Evolutionary conservation across 2,797 vertebrate species (phyloP), one percentile per base, ranked within the genome.

Genomic region (Phataginus tetradactyla): DNA sequence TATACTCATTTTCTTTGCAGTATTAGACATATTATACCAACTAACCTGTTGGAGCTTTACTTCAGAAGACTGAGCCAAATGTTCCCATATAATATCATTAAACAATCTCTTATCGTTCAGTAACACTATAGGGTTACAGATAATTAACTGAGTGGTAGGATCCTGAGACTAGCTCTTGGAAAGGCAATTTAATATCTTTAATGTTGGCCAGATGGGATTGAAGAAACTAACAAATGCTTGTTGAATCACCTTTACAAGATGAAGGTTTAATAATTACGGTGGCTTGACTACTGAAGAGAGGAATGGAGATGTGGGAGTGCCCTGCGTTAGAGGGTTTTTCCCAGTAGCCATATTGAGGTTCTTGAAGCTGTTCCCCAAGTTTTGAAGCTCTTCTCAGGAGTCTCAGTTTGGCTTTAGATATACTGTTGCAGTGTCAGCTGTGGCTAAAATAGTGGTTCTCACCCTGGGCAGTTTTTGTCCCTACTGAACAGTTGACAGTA

Each of bases 61-160:
- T 37, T 92, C 12, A 93, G 68, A 93, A 87, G 10, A 74, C 25
- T 92, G 21, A 93, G 27, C 34, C 71, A 20, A 37, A 81, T 66
- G 32, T 95, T 3, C 23, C 45, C 27, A 59, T 68, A 7, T 78
- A 34, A 92, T 88, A 32, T 59, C 92, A 71, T 94, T 92, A 85
- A 90, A 86, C 18, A 87, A 18, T 78, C 63, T 95, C 25, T 20
- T 93, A 1, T 68, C 93, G 32, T 86, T 93, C 63, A 88, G 63
- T 90, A 68, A 39, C 9, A 57, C n/a, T 85, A 15, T 51, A 34
- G 21, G 51, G 4, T 53, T 93, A 32, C 1, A 75, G 32, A 84
- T 86, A 81, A 45, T 78, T 81, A 83, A n/a, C 55, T 84, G 27
- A 59, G 10, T 74, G 23, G 14, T 84, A 74, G 17, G 25, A 85